These are phyloP conservation scores for Anastatus disparis DNA, from an alignment of 1,140 invertebrate genomes.

Conservation along the genomic window DNA sequence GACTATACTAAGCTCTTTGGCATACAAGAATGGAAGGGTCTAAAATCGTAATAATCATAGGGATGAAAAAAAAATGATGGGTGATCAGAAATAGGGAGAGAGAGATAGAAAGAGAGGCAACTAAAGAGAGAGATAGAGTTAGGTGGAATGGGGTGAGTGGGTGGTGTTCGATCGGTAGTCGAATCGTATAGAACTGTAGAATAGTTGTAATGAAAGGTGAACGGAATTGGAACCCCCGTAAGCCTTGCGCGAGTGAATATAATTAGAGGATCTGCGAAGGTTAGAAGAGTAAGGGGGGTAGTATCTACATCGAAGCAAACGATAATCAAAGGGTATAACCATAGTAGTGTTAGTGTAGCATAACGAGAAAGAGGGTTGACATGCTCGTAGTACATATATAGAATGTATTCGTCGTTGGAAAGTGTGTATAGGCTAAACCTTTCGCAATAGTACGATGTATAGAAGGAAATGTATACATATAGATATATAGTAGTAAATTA, in stretches of 20 bases:
- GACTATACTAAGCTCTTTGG: not conserved
- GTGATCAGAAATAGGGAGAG: slow-evolving; percentile 20
- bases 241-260: slow-evolving; percentile 62
- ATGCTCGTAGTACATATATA: no score
- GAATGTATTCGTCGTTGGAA: not conserved
- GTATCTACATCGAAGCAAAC: no score
- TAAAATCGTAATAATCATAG: slow-evolving; percentile 38
- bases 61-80: slow-evolving; percentile 2
- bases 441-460: no score
- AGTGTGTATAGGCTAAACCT: no score
- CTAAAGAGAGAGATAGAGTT: no score
- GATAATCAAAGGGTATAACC: slow-evolving; percentile 43
- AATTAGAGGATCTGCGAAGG: slow-evolving; percentile 64
- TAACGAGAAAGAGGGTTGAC: slow-evolving; percentile 15
- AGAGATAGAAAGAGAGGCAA: not conserved
- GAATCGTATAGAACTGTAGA: slow-evolving; percentile 63
- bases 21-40: not conserved
- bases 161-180: slow-evolving; percentile 62
- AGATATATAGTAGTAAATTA: slow-evolving; percentile 68
- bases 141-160: no score
- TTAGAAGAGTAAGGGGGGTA: slow-evolving; percentile 64
- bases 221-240: slow-evolving; percentile 61
- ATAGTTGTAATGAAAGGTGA: slow-evolving; percentile 67
- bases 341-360: slow-evolving; percentile 12
- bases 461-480: no score